Evolutionary conservation across 2,113 vertebrate species (phyloP), one percentile per base, ranked within the genome.

Genomic region (Mustela lutreola): DNA sequence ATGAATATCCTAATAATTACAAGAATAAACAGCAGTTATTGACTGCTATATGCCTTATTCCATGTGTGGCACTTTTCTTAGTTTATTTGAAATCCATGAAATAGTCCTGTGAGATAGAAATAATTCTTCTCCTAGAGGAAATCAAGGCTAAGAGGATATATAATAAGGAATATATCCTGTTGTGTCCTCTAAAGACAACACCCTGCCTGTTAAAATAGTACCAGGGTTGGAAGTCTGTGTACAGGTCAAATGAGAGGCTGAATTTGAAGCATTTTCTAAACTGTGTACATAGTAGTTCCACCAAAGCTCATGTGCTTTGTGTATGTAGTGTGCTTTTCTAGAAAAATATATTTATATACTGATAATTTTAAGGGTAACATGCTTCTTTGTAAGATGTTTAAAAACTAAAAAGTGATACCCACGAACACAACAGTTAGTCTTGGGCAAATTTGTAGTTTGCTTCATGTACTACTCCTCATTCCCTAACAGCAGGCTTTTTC

Each of bases 1-100:
- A 80, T 58, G 84, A 92, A 50, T 15, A 53, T 58, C 60, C 76
- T 62, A 42, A 58, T 15, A 87, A 70, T 96, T 80, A 62, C 24
- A 86, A 84, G 36, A 78, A 42, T 22, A 89, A 45, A 31, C 11
- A 75, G 26, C 73, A 90, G 67, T 86, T 83, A 60, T 11, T 39
- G 11, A 39, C 45, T 45, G 11, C 9, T 93, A 0, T 39, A 28
- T 10, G 15, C 73, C 33, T 81, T 89, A 53, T n/a, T 28, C 36
- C n/a, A 63, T 36, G 21, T 6, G 48, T 2, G 1, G 36, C 2
- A 18, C 14, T 70, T 96, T 85, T 33, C 33, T 18, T 84, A n/a
- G 12, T n/a, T 92, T 87, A 83, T 70, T 65, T 60, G 45, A 82
- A 91, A 80, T 42, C 12, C 31, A 10, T 36, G 28, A 71, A 62